Conservation (phyloP, 1,140 invertebrate species). For the Zaprionus kolodkinae region DNA sequence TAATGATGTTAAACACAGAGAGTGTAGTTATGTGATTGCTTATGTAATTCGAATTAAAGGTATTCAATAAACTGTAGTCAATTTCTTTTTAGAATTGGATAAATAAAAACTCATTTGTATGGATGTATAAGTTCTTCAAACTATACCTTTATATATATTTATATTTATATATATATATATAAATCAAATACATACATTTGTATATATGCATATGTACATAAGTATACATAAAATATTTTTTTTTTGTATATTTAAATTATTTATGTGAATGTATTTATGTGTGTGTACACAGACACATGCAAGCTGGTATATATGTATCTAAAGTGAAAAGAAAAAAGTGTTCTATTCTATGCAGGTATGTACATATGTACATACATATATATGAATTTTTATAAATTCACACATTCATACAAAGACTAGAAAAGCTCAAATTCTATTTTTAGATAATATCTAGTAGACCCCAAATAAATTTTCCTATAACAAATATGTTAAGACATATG, state of each 20-base stretch:
- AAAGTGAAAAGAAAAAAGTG: not conserved
- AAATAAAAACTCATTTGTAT: too few species aligned
- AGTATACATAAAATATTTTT: not conserved
- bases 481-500: conserved; percentile 1
- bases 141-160: not conserved
- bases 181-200: not conserved
- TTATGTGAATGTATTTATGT: not conserved
- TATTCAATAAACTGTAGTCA: not conserved
- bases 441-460: conserved; percentile 57
- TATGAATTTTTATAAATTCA: conserved; percentile 9
- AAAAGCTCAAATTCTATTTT: conserved; percentile 73
- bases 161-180: not conserved
- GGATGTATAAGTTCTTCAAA: too few species aligned
- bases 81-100: too few species aligned
- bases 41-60: conserved; percentile 1
- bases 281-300: not conserved
- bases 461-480: conserved; percentile 37
- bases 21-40: not conserved
- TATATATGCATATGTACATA: not conserved
- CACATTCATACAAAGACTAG: conserved; percentile 7
- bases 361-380: conserved; percentile 6
- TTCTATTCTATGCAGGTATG: not conserved
- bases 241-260: not conserved
- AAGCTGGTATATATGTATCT: not conserved
- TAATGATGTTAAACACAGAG: not conserved